Percentiles rank a stretch among this genome's conserved stretches.
These are phyloP conservation scores for Zaprionus obscuricornis DNA, from an alignment of 2,888 invertebrate genomes.

Conservation along the genomic window DNA sequence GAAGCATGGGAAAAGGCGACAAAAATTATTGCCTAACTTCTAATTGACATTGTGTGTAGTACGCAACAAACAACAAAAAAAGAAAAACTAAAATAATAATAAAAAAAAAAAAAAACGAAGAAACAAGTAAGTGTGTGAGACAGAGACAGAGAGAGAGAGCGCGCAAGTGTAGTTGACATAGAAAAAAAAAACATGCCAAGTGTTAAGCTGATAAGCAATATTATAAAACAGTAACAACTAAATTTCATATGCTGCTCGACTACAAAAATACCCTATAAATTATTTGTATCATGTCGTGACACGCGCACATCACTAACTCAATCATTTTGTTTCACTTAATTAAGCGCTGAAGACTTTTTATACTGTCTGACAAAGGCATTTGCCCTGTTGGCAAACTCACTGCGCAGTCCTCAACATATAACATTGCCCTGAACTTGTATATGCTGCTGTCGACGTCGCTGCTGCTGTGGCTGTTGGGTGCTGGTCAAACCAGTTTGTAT, in stretches of 20 bases:
- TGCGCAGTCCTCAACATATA: too few species aligned
- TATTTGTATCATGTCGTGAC: conserved; percentile 2
- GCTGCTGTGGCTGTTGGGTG: conserved; percentile 12
- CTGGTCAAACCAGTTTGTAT: conserved; percentile 70
- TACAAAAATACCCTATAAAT: neutral
- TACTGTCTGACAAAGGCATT: conserved; percentile 5
- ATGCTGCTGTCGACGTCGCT: conserved; percentile 1
- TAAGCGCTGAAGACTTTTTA: conserved; percentile 15
- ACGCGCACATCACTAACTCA: conserved; percentile 9
- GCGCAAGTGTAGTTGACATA: too few species aligned
- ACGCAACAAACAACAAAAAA: conserved; percentile 9
- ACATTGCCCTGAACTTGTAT: conserved; percentile 45
- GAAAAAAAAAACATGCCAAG: too few species aligned
- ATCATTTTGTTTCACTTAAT: conserved; percentile 36
- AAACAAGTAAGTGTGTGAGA: neutral
- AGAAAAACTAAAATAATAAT: conserved; percentile 17
- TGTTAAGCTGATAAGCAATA: too few species aligned
- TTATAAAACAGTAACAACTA: too few species aligned
- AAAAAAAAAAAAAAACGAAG: neutral
- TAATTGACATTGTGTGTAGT: conserved; percentile 70
- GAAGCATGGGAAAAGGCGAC: conserved; percentile 5
- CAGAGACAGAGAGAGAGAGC: neutral
- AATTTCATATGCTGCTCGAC: too few species aligned
- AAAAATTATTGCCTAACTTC: conserved; percentile 61
- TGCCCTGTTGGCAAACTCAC: conserved; percentile 47